Conservation (phyloP, 2,888 invertebrate genomes). For the Leptinotarsa juncta region DNA sequence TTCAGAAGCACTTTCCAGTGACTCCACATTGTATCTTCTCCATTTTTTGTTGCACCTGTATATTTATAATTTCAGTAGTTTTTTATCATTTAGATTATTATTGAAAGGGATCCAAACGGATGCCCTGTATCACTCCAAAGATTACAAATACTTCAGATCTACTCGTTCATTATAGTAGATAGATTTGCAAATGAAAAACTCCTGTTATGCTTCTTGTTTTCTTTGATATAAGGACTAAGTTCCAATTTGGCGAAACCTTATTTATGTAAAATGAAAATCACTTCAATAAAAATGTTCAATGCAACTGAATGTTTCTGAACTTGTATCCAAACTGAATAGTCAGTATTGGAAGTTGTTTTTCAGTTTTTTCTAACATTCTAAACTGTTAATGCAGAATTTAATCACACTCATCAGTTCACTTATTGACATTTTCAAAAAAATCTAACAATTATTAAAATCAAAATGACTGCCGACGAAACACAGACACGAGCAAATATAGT, state of each 20-base stretch:
- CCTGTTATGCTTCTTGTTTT: background rate
- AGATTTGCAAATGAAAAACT: background rate
- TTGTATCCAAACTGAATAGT: too few species aligned
- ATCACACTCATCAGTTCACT: background rate
- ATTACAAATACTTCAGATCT: slow-evolving; percentile 26
- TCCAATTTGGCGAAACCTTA: background rate
- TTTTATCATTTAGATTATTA: slow-evolving; percentile 23
- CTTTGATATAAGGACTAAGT: background rate
- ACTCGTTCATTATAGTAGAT: background rate
- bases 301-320: too few species aligned
- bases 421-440: background rate
- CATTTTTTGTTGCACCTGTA: slow-evolving; percentile 19
- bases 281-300: background rate
- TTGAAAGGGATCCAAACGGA: slow-evolving; percentile 1
- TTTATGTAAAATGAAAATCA: background rate
- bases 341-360: too few species aligned
- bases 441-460: too few species aligned
- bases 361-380: too few species aligned
- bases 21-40: background rate
- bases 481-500: too few species aligned
- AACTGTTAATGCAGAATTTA: too few species aligned
- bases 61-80: slow-evolving; percentile 24
- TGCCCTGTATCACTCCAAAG: slow-evolving; percentile 34
- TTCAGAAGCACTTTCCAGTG: background rate
- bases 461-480: too few species aligned